phyloP scores from a whole-genome alignment of 2,113 vertebrate species.

The Nothocercus nigrocapillus region DNA sequence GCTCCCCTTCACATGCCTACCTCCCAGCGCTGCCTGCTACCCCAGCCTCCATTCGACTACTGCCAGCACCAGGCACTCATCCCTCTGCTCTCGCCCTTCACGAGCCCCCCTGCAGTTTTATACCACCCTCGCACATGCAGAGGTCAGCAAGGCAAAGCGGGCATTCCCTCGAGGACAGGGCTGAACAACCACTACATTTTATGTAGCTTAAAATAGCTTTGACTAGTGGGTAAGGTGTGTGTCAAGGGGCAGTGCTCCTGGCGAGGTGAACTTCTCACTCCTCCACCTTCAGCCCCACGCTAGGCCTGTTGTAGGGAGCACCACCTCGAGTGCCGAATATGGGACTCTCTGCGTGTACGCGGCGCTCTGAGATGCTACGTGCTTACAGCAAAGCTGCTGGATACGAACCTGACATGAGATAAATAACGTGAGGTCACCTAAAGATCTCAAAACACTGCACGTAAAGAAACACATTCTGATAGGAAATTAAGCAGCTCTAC shows the following conservation, averaged over 20 bases:
- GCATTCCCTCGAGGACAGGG: background rate
- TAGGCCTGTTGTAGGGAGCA: background rate
- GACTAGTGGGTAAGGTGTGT: background rate
- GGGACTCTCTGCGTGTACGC: background rate
- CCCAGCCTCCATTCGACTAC: background rate
- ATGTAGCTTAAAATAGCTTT: background rate
- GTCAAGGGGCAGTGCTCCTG: background rate
- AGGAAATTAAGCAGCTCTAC: conserved; percentile 57
- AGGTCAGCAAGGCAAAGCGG: background rate
- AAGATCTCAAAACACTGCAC: background rate
- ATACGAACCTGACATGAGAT: conserved; percentile 50
- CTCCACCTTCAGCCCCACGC: background rate
- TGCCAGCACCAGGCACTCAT: background rate
- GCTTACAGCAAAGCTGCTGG: conserved; percentile 45
- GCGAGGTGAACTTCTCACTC: background rate
- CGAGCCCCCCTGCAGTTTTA: background rate
- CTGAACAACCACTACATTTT: background rate
- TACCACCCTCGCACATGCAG: rapidly evolving
- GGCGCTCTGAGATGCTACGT: background rate
- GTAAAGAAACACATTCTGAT: conserved; percentile 38
- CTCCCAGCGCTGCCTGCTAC: background rate
- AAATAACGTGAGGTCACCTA: conserved; percentile 50
- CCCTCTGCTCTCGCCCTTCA: background rate
- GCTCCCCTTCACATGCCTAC: background rate
- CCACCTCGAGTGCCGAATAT: background rate